Evolutionary conservation across 2,888 invertebrate genomes (phyloP), one percentile per base, ranked within the genome.

Genomic region (Noctua comes): DNA sequence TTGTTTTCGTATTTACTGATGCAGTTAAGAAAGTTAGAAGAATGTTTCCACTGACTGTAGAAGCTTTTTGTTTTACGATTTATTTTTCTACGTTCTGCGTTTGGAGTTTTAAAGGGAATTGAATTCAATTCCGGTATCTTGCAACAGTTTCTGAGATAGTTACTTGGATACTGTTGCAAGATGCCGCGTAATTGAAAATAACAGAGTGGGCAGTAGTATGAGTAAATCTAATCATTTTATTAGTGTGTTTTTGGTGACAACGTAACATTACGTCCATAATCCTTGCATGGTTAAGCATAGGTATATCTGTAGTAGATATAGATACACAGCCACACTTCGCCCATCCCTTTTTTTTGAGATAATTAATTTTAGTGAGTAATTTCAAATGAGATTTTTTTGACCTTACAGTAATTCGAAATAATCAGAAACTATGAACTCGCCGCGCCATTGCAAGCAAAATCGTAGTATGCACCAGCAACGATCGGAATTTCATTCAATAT

Each of bases 21-120:
- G 69, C 86, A 79, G 74, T 79, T 83, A 70, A 24, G 57, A 16
- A 66, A 82, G 70, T 59, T 68, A 21, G 48, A 68, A 40, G 16
- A 66, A 77, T 70, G 66, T 51, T 79, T 62, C 21, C n/a, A 51
- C 64, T 68, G 62, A 68, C 51, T 85, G 57, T 21, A 72, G n/a
- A 5, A 46, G 21, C 11, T 18, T 36, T 72, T 36, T 68, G 40
- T 54, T 68, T 54, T n/a, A n/a, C 21, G 21, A 48, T 51, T 48
- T 54, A n/a, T 66, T 83, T 83, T 51, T 27, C 8, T 36, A 24
- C 31, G 10, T 51, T 43, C 11, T 54, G 24, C 31, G 16, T 43
- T 51, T 16, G 0, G 24, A 51, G 78, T 62, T 83, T 62, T 62
- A 54, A 46, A 77, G 16, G 24, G 36, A 83, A 77, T 51, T 4